Conservation (phyloP, 2,797 vertebrate genomes). For the Eulemur rubriventer region DNA sequence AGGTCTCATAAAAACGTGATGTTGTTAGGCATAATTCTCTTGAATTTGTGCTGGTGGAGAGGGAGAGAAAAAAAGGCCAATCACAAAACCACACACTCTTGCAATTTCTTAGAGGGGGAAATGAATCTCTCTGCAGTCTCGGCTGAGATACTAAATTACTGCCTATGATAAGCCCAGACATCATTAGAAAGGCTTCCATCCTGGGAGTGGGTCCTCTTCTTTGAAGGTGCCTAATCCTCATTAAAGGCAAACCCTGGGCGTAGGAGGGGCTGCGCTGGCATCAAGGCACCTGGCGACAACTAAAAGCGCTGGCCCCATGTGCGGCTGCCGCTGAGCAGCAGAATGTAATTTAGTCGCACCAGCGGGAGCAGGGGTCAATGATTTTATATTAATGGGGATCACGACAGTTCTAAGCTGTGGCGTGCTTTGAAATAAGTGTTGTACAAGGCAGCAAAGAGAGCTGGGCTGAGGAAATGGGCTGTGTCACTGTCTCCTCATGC, state of each 20-base stretch:
- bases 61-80: neutral
- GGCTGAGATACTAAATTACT: constrained; percentile 60
- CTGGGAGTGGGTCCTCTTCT: constrained; percentile 84
- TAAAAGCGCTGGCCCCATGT: constrained; percentile 86
- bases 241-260: constrained; percentile 85
- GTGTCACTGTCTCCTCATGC: constrained; percentile 86
- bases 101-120: constrained; percentile 54
- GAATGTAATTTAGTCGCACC: constrained; percentile 90
- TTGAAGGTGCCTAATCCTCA: constrained; percentile 88
- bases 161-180: constrained; percentile 75
- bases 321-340: constrained; percentile 88
- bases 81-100: constrained; percentile 68
- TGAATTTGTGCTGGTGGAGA: constrained; percentile 43
- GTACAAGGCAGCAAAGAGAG: constrained; percentile 87
- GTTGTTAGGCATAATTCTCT: constrained; percentile 56
- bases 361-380: constrained; percentile 90
- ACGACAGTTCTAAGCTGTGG: constrained; percentile 89
- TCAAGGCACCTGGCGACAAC: constrained; percentile 88
- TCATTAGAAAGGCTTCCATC: constrained; percentile 81
- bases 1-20: constrained; percentile 75
- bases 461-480: constrained; percentile 88
- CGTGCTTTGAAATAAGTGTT: constrained; percentile 90
- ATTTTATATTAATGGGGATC: constrained; percentile 92
- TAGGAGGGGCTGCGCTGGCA: constrained; percentile 85
- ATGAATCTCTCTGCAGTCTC: constrained; percentile 55